These are phyloP conservation scores for Onychostruthus taczanowskii DNA, from an alignment of 2,113 vertebrate species.

Conservation along the genomic window DNA sequence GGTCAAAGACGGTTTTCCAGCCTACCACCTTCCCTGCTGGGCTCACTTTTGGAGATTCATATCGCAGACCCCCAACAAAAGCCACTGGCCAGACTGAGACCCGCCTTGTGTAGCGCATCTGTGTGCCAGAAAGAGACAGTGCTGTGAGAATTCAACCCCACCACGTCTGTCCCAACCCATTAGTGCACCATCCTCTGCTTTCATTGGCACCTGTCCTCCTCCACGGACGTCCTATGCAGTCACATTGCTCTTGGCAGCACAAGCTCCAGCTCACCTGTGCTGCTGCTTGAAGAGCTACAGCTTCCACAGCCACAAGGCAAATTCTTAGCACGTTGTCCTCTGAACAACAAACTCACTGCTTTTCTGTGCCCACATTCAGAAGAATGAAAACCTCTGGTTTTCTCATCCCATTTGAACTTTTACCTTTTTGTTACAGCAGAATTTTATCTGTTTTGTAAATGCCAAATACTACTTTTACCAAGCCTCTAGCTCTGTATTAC, in stretches of 20 bases:
- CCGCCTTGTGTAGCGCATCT: constrained; percentile 86
- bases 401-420: neutral
- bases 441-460: neutral
- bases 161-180: neutral
- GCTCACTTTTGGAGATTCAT: constrained; percentile 84
- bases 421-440: neutral
- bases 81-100: constrained; percentile 89
- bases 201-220: neutral
- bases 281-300: neutral
- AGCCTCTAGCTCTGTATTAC: neutral
- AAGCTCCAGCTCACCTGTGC: neutral
- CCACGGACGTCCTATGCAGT: neutral
- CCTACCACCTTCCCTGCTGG: constrained; percentile 82
- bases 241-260: neutral
- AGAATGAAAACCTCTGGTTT: neutral
- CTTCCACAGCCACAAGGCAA: neutral
- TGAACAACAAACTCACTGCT: neutral
- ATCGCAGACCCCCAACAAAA: constrained; percentile 83
- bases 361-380: neutral
- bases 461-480: neutral
- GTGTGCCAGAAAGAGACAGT: constrained; percentile 21
- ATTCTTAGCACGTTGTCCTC: neutral
- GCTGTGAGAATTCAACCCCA: neutral
- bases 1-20: constrained; percentile 87
- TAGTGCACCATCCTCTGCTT: neutral